Conservation (phyloP, 2,797 vertebrate genomes). For the Otolemur crassicaudatus region DNA sequence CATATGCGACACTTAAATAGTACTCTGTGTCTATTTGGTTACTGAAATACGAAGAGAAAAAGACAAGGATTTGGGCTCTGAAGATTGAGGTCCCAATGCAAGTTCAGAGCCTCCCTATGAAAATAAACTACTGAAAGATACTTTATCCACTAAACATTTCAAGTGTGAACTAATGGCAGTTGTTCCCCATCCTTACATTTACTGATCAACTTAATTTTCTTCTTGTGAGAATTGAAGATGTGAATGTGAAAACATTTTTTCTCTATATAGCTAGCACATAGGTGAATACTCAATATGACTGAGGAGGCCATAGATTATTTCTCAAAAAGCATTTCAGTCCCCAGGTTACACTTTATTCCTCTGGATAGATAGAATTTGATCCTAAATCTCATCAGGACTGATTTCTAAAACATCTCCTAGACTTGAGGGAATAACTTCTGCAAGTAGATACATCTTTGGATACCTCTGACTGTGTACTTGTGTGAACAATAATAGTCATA, state of each 20-base stretch:
- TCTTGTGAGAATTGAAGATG: not conserved
- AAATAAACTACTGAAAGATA: not conserved
- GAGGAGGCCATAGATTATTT: not conserved
- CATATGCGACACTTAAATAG: not conserved
- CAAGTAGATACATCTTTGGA: rapidly evolving
- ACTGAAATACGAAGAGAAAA: not conserved
- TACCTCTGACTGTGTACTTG: rapidly evolving
- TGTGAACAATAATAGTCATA: rapidly evolving
- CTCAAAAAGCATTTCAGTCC: not conserved
- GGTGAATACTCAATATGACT: not conserved
- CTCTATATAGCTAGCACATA: rapidly evolving
- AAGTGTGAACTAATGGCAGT: not conserved
- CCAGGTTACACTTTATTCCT: not conserved
- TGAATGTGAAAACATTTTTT: not conserved
- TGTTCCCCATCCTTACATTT: not conserved
- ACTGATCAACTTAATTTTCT: not conserved
- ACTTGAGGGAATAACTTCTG: not conserved
- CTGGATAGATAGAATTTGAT: not conserved
- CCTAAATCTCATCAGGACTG: not conserved
- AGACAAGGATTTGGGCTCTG: not conserved
- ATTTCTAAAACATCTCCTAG: not conserved
- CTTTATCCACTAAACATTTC: not conserved
- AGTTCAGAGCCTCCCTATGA: not conserved
- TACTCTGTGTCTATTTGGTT: not conserved
- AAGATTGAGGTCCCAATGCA: not conserved